Evolutionary conservation across 2,888 invertebrate species (phyloP).

Genomic region (Caenorhabditis drosophilae): DNA sequence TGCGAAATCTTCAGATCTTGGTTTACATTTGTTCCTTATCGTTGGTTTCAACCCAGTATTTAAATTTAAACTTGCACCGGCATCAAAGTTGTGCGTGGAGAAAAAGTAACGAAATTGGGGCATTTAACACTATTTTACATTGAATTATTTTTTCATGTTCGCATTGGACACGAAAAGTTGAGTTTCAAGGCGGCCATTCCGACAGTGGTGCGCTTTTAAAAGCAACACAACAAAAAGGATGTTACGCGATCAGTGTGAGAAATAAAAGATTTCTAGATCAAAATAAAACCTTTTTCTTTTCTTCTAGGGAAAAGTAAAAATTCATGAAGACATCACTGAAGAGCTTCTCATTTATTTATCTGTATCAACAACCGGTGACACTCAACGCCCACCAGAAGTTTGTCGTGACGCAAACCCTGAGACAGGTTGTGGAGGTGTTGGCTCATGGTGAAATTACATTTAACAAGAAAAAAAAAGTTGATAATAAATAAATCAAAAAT

Average conservation of each 20-base stretch:
- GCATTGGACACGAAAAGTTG: conserved; percentile 47
- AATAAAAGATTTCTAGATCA: not conserved
- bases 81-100: conserved; percentile 50
- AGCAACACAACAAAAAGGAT: conserved; percentile 42
- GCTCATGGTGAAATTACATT: conserved; percentile 38
- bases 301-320: conserved; percentile 46
- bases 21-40: not conserved
- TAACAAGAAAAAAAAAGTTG: not conserved
- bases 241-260: conserved; percentile 49
- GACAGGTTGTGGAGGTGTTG: conserved; percentile 54
- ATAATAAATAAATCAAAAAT: not conserved
- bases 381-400: conserved; percentile 44
- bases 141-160: too few species aligned
- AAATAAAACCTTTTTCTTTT: not conserved
- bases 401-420: conserved; percentile 43
- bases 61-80: conserved; percentile 44
- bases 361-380: conserved; percentile 51
- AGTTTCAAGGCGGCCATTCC: conserved; percentile 47
- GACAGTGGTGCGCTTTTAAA: conserved; percentile 41
- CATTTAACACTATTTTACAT: too few species aligned
- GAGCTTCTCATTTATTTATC: conserved; percentile 49
- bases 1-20: not conserved
- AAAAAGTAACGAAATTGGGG: too few species aligned
- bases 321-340: conserved; percentile 47
- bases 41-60: conserved; percentile 26